Evolutionary conservation across 2,888 invertebrate species (phyloP), one percentile per base, ranked within the genome.

Genomic region (Xylota segnis): DNA sequence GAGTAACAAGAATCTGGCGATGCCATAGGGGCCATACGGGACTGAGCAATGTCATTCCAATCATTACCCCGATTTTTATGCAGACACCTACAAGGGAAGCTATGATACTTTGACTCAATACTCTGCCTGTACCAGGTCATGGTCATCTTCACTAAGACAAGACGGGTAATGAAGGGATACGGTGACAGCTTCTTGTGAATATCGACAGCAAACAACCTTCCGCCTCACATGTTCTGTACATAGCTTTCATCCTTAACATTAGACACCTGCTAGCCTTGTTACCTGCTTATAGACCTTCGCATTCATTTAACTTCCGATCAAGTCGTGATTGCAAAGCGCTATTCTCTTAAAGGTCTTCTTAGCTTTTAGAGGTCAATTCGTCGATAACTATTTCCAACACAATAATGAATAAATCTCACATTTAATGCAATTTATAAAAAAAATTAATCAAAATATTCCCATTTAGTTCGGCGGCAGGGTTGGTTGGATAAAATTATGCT

Each of bases 281-380:
- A 34, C 9, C 56, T 16, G 16, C 16, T 29, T 5, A 12, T 16
- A 47, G 14, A 29, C 61, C 61, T 45, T 45, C 61, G 4, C 7
- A 27, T 29, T n/a, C 14, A 40, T 7, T 32, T 7, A 12, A 0
- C 45, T 12, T 32, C 29, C 45, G 2, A 50, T 27, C 10, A 59
- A 54, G n/a, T 77, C 77, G 70, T 61, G 70, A 70, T 59, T 65
- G 29, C 65, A 47, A 56, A 50, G 29, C 45, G 0, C 34, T 14
- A 50, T 72, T 56, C n/a, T 72, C 32, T 6, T 37, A 78, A 23
- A 65, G 16, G 70, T 56, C 58, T 50, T 59, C 34, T 54, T 70
- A 43, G 23, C 23, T 34, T 63, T 61, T 37, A 43, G 61, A 70
- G 70, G 70, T 14, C 58, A 70, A 16, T 27, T 37, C 34, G 45